phyloP scores from a whole-genome alignment of 2,888 invertebrate species.

The Volucella bombylans region DNA sequence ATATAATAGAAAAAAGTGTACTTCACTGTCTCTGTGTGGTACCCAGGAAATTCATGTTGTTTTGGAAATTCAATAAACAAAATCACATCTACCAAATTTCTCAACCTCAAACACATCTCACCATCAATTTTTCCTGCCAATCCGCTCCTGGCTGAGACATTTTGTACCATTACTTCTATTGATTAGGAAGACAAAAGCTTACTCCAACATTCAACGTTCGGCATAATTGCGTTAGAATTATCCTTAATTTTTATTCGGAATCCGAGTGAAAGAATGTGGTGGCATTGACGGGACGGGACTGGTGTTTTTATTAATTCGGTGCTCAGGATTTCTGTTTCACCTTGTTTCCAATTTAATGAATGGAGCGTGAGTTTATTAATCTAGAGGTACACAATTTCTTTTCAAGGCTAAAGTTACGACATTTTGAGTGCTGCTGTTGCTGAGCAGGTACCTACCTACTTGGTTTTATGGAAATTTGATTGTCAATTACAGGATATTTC shows the following conservation, averaged over 20 bases:
- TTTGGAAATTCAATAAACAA: too few relatives aligned
- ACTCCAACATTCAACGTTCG: neutral
- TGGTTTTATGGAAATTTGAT: constrained; percentile 22
- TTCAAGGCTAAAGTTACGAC: neutral
- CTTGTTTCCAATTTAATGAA: constrained; percentile 28
- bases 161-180: neutral
- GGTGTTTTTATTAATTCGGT: constrained; percentile 1
- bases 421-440: constrained; percentile 8
- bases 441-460: neutral
- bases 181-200: neutral
- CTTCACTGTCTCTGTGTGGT: too few relatives aligned
- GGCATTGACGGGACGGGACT: neutral
- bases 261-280: neutral
- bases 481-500: constrained; percentile 37
- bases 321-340: constrained; percentile 2
- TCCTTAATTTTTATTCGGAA: constrained; percentile 11
- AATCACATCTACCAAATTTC: too few relatives aligned
- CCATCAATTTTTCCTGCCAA: neutral
- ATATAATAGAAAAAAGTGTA: too few relatives aligned
- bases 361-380: constrained; percentile 29
- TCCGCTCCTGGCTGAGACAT: neutral
- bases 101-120: too few relatives aligned
- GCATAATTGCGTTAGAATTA: neutral
- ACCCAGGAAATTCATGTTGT: too few relatives aligned
- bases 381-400: too few relatives aligned